Evolutionary conservation across 2,888 invertebrate species (phyloP).

Genomic region (Gandaritis pyraliata): DNA sequence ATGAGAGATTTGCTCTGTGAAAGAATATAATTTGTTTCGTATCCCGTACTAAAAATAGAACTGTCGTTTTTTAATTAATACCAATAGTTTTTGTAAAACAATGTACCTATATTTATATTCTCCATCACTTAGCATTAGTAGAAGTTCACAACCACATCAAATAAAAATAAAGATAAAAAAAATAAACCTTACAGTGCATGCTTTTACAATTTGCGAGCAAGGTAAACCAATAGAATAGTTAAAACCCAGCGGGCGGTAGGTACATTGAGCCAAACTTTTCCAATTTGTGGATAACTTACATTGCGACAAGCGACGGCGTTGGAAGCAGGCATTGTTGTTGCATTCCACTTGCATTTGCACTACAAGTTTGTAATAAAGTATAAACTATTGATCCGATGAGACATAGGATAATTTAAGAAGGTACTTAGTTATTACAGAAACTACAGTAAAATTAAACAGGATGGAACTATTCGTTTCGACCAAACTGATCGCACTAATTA

Average conservation of each 20-base stretch:
- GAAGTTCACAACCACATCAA: too few species aligned
- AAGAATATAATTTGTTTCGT: conserved; percentile 11
- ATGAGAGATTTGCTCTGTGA: conserved; percentile 33
- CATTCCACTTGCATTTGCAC: conserved; percentile 10
- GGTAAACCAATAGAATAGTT: not conserved
- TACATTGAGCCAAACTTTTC: conserved; percentile 19
- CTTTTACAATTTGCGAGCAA: not conserved
- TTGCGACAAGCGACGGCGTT: conserved; percentile 10
- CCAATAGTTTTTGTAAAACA: too few species aligned
- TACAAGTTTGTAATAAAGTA: conserved; percentile 3
- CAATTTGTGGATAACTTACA: conserved; percentile 22
- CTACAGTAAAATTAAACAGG: not conserved
- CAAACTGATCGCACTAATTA: too few species aligned
- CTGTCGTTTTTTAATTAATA: too few species aligned
- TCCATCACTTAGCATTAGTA: too few species aligned
- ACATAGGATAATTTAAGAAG: too few species aligned
- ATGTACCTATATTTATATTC: too few species aligned
- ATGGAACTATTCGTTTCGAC: not conserved
- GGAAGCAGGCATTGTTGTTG: conserved; percentile 12
- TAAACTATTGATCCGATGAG: conserved; percentile 1
- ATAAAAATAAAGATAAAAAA: too few species aligned
- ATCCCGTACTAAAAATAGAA: not conserved
- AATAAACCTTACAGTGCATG: not conserved
- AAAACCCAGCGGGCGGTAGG: conserved; percentile 15
- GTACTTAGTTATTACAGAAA: not conserved